These are phyloP conservation scores for Griposia aprilina DNA, from an alignment of 2,888 invertebrate genomes.

Conservation along the genomic window DNA sequence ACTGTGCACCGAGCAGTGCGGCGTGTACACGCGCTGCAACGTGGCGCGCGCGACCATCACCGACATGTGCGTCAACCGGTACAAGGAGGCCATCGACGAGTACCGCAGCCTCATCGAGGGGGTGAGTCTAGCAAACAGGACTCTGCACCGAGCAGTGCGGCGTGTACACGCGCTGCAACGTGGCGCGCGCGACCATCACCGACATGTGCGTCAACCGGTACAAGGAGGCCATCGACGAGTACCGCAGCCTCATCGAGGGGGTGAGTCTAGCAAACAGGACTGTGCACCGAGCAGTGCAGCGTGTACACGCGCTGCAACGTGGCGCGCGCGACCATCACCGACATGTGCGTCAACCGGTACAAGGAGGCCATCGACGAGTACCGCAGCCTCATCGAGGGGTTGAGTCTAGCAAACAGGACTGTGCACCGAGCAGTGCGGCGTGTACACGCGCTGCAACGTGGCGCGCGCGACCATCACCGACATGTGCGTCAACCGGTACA, in stretches of 20 bases:
- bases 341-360: slow-evolving; percentile 95
- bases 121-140: slow-evolving; percentile 69
- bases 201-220: slow-evolving; percentile 96
- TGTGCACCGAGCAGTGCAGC: slow-evolving; percentile 96
- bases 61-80: slow-evolving; percentile 96
- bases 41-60: slow-evolving; percentile 97
- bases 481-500: slow-evolving; percentile 94
- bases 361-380: slow-evolving; percentile 96
- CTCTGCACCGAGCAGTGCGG: slow-evolving; percentile 97
- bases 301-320: slow-evolving; percentile 97
- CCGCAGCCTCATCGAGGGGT: slow-evolving; percentile 93
- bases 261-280: slow-evolving; percentile 74
- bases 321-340: slow-evolving; percentile 97
- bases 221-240: slow-evolving; percentile 95
- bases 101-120: slow-evolving; percentile 94
- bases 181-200: slow-evolving; percentile 97
- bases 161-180: slow-evolving; percentile 97
- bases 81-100: slow-evolving; percentile 95
- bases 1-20: slow-evolving; percentile 96
- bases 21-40: slow-evolving; percentile 97
- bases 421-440: slow-evolving; percentile 96
- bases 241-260: slow-evolving; percentile 93
- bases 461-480: slow-evolving; percentile 98
- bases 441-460: slow-evolving; percentile 97
- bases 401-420: slow-evolving; percentile 83